phyloP scores from a whole-genome alignment of 2,888 invertebrate species.

The Alsophila aescularia region DNA sequence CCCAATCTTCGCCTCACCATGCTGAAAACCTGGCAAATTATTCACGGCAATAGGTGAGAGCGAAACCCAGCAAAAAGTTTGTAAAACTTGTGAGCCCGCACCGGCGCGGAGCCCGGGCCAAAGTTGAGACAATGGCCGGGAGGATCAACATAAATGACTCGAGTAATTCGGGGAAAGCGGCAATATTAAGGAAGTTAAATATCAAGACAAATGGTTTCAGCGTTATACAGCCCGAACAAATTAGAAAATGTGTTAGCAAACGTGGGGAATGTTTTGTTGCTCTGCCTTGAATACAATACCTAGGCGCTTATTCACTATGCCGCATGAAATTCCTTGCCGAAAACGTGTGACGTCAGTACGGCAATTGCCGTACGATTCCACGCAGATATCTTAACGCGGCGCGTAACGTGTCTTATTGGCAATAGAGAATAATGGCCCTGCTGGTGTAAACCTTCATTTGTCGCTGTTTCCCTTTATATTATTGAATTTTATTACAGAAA shows the following conservation, averaged over 20 bases:
- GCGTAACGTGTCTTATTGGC: too few relatives aligned
- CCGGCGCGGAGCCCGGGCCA: conserved; percentile 27
- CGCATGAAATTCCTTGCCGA: too few relatives aligned
- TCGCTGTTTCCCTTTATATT: too few relatives aligned
- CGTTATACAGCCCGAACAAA: conserved; percentile 21
- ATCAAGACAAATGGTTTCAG: conserved; percentile 30
- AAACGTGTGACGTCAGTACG: too few relatives aligned
- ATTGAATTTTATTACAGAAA: not conserved
- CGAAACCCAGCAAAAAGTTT: conserved; percentile 48
- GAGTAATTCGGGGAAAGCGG: conserved; percentile 29
- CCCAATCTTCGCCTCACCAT: conserved; percentile 58
- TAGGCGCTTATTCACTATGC: too few relatives aligned
- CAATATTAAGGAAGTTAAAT: conserved; percentile 31
- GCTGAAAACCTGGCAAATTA: conserved; percentile 53
- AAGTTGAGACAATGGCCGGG: conserved; percentile 43
- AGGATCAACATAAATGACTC: conserved; percentile 32
- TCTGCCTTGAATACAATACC: not conserved
- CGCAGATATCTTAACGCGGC: too few relatives aligned
- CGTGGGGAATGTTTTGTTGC: conserved; percentile 9
- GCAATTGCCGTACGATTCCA: too few relatives aligned
- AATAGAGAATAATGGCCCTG: too few relatives aligned
- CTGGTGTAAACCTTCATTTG: not conserved
- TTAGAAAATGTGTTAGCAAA: conserved; percentile 17
- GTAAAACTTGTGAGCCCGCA: conserved; percentile 25
- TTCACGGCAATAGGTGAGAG: conserved; percentile 54